Evolutionary conservation across 2,888 invertebrate species (phyloP), one percentile per base, ranked within the genome.

Genomic region (Drosophila borealis): DNA sequence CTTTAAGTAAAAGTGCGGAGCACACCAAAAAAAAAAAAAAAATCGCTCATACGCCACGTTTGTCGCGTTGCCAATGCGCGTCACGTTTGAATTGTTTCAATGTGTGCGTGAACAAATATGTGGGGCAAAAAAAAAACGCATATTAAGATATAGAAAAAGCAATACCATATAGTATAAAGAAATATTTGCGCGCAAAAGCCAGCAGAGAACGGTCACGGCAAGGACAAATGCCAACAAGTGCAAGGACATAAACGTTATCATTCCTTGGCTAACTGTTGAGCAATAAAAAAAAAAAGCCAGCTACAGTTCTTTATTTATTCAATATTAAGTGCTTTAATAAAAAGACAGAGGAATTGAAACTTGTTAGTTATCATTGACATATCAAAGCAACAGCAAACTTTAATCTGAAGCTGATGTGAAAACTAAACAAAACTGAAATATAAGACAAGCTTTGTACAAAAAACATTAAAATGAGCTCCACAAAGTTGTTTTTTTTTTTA

Each of bases 41-140:
- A 57, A 74, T 79, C 64, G 63, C 78, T 74, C 82, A 80, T 82
- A 74, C 88, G 80, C 68, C 66, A 50, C 63, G 57, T 63, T 77
- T 50, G 62, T 41, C 53, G 63, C 67, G 45, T 81, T 71, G 49
- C 37, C 59, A 56, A 82, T 85, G 77, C 82, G 48, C 59, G 68
- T 81, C 82, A 82, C 82, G 82, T 82, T 67, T 85, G 86, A 85
- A 85, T 82, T 88, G 88, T 85, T 85, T 80, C 70, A 82, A 51
- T 64, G 61, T 59, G 55, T 55, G 69, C 57, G 65, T 61, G 71
- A 69, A 73, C 79, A 81, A 85, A 74, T 65, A 77, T 88, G 80
- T 70, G 29, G 8, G 29, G 17, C 17, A 21, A 0, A 21, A 29
- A 25, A 56, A 67, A 64, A 60, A 77, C 71, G 70, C 39, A 74